Percentiles rank a stretch among this genome's conserved stretches.
Evolutionary conservation across 2,113 vertebrate genomes (phyloP).

Genomic region (Cricetomys ansorgei): DNA sequence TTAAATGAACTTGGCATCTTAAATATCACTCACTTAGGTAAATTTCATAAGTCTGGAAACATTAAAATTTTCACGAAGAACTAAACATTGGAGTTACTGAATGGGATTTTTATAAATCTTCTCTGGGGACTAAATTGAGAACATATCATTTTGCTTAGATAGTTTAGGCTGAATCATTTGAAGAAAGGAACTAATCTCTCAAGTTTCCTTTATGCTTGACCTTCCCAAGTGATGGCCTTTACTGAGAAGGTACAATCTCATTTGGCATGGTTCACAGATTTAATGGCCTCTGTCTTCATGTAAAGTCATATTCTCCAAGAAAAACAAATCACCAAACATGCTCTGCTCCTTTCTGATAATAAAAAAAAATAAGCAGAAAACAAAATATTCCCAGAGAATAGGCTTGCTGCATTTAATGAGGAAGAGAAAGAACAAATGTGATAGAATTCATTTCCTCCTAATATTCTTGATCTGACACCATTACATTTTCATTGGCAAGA

Average conservation of each 20-base stretch:
- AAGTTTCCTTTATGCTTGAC: neutral
- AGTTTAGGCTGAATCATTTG: neutral
- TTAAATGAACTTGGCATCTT: slow-evolving; percentile 55
- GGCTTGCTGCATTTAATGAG: neutral
- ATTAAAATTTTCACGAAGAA: slow-evolving; percentile 57
- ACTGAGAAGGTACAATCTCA: neutral
- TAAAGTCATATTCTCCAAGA: neutral
- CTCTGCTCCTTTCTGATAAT: neutral
- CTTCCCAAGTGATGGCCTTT: slow-evolving; percentile 3
- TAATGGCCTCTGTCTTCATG: neutral
- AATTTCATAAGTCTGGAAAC: slow-evolving; percentile 47
- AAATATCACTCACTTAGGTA: slow-evolving; percentile 17
- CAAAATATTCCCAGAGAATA: slow-evolving; percentile 8
- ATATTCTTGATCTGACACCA: slow-evolving; percentile 13
- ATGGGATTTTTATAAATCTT: slow-evolving; percentile 41
- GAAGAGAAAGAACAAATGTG: neutral
- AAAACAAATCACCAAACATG: neutral
- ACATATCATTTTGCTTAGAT: slow-evolving; percentile 47
- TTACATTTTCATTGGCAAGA: slow-evolving; percentile 24
- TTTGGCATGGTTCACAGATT: neutral
- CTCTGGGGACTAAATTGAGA: neutral
- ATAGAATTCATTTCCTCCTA: slow-evolving; percentile 13
- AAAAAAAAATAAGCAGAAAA: slow-evolving; percentile 37
- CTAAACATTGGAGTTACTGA: neutral
- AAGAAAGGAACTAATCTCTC: neutral